Percentiles rank a stretch among this genome's conserved stretches.
Conservation (phyloP, 1,140 invertebrate species). For the Zaprionus inermis region DNA sequence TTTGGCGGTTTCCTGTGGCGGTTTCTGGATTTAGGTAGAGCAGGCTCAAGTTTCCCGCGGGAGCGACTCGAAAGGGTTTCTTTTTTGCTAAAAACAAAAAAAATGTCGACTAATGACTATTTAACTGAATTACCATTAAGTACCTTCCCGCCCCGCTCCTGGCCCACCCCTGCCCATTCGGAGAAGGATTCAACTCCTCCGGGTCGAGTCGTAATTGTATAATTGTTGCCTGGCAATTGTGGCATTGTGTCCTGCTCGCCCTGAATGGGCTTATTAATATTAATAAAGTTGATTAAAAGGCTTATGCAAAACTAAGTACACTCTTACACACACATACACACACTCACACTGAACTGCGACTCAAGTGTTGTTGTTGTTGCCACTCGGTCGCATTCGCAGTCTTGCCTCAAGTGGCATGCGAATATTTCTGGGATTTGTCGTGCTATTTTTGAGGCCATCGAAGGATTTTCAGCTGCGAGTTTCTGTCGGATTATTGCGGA, state of each 20-base stretch:
- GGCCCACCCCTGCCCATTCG: slow-evolving; percentile 13
- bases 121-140: slow-evolving; percentile 81
- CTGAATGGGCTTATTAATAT: slow-evolving; percentile 63
- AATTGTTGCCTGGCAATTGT: slow-evolving; percentile 68
- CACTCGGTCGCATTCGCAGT: slow-evolving; percentile 6
- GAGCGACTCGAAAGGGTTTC: slow-evolving; percentile 26
- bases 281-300: slow-evolving; percentile 80
- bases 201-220: slow-evolving; percentile 62
- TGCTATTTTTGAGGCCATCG: slow-evolving; percentile 12
- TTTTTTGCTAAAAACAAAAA: slow-evolving; percentile 13
- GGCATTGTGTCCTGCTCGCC: slow-evolving; percentile 41
- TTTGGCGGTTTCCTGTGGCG: slow-evolving; percentile 15
- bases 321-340: slow-evolving; percentile 23
- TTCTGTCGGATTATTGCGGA: slow-evolving; percentile 24
- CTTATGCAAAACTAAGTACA: slow-evolving; percentile 71
- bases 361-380: slow-evolving; percentile 22
- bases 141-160: slow-evolving; percentile 18
- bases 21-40: slow-evolving; percentile 12
- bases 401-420: slow-evolving; percentile 24
- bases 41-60: background rate
- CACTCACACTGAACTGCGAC: slow-evolving; percentile 11
- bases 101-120: slow-evolving; percentile 79
- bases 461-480: slow-evolving; percentile 34
- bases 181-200: slow-evolving; percentile 13
- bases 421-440: slow-evolving; percentile 40